phyloP scores from a whole-genome alignment of 2,797 vertebrate species.

The Tragopan temminckii region DNA sequence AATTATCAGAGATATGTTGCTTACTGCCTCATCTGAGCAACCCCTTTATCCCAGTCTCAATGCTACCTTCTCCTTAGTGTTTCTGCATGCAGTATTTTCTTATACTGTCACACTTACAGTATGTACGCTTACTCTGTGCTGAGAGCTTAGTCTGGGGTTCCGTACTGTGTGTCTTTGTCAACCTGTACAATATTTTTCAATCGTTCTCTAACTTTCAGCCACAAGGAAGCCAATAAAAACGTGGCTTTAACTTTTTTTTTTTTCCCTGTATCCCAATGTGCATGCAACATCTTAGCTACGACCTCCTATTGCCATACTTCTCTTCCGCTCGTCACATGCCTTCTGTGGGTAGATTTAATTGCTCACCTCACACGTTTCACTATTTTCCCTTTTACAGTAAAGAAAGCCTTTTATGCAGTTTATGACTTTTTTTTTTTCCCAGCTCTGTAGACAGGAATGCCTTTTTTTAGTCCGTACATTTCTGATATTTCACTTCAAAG shows the following conservation, averaged over 20 bases:
- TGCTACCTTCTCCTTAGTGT: accelerated
- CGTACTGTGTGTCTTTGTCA: not conserved
- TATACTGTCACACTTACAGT: not conserved
- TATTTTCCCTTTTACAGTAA: not conserved
- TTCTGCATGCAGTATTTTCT: not conserved
- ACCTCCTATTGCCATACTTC: not conserved
- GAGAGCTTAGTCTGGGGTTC: not conserved
- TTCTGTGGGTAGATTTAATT: not conserved
- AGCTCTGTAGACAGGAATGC: not conserved
- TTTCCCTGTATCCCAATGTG: not conserved
- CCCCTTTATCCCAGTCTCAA: accelerated
- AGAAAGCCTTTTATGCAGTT: not conserved
- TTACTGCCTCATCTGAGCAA: not conserved
- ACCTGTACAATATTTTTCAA: accelerated
- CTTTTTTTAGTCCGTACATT: not conserved
- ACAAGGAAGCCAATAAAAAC: not conserved
- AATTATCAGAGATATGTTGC: not conserved
- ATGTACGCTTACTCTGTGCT: not conserved
- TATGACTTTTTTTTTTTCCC: not conserved
- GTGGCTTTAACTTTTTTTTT: not conserved
- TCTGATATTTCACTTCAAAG: constrained; percentile 8
- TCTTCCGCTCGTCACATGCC: not conserved
- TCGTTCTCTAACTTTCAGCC: not conserved
- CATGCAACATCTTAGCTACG: not conserved
- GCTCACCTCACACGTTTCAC: not conserved